Conservation (phyloP, 2,888 invertebrate genomes). For the Cheilosia impressa region DNA sequence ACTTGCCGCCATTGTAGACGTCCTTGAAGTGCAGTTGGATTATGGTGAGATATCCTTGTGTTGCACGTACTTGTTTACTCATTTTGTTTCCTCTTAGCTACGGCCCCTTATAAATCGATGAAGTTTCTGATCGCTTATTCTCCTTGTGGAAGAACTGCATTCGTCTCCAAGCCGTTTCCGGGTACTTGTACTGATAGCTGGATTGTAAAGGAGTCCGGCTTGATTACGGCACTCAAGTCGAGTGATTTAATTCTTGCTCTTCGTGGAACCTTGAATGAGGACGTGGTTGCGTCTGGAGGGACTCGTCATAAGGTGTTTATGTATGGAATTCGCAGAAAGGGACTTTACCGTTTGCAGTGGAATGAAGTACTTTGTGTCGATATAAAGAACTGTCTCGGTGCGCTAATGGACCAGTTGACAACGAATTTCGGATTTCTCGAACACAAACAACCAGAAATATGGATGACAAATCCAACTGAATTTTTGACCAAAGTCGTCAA, state of each 20-base stretch:
- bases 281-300: background rate
- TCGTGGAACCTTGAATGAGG: slow-evolving; percentile 6
- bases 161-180: slow-evolving; percentile 20
- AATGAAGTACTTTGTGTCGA: background rate
- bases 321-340: background rate
- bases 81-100: background rate
- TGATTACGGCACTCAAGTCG: background rate
- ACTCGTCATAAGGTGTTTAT: background rate
- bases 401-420: slow-evolving; percentile 2
- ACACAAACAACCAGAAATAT: slow-evolving; percentile 26
- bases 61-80: too few relatives aligned
- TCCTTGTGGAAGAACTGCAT: slow-evolving; percentile 24
- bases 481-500: slow-evolving; percentile 8
- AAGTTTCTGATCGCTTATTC: slow-evolving; percentile 36
- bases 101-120: background rate
- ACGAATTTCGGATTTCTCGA: slow-evolving; percentile 4
- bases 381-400: background rate
- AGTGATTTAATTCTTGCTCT: slow-evolving; percentile 17
- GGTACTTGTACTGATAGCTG: background rate
- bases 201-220: slow-evolving; percentile 10
- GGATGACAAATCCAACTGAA: background rate
- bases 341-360: background rate
- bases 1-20: slow-evolving; percentile 32
- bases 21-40: slow-evolving; percentile 21
- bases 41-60: slow-evolving; percentile 7